Conservation (phyloP, 2,888 invertebrate genomes). For the Eumerus sabulonum region DNA sequence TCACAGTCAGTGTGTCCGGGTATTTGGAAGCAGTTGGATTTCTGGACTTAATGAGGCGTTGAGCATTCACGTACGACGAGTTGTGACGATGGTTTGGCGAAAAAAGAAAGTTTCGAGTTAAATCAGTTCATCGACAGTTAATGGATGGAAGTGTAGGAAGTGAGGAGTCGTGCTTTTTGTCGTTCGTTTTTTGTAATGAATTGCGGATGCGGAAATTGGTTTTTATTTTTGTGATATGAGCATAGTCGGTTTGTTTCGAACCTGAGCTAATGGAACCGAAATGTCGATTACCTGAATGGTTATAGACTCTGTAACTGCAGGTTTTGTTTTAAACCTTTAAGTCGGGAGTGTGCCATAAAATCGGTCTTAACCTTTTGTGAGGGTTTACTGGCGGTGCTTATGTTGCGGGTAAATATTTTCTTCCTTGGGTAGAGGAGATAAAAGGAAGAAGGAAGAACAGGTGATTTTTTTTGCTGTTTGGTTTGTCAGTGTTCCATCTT, state of each 20-base stretch:
- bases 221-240: conserved; percentile 5
- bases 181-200: conserved; percentile 5
- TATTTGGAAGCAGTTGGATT: too few species aligned
- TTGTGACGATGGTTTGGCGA: neutral
- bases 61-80: conserved; percentile 5
- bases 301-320: too few species aligned
- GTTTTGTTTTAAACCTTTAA: too few species aligned
- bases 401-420: too few species aligned
- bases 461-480: too few species aligned
- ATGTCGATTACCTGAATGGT: neutral
- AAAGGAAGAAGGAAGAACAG: too few species aligned
- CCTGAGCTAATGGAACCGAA: neutral
- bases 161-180: neutral
- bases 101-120: conserved; percentile 27
- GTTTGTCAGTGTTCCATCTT: too few species aligned
- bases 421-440: too few species aligned
- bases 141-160: conserved; percentile 32
- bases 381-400: too few species aligned
- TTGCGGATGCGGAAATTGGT: conserved; percentile 9
- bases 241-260: neutral
- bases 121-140: conserved; percentile 19
- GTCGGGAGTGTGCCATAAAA: too few species aligned
- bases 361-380: too few species aligned
- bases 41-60: conserved; percentile 34
- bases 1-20: neutral